Evolutionary conservation across 2,797 vertebrate species (phyloP).

Genomic region (Sphenopsis melanotis): DNA sequence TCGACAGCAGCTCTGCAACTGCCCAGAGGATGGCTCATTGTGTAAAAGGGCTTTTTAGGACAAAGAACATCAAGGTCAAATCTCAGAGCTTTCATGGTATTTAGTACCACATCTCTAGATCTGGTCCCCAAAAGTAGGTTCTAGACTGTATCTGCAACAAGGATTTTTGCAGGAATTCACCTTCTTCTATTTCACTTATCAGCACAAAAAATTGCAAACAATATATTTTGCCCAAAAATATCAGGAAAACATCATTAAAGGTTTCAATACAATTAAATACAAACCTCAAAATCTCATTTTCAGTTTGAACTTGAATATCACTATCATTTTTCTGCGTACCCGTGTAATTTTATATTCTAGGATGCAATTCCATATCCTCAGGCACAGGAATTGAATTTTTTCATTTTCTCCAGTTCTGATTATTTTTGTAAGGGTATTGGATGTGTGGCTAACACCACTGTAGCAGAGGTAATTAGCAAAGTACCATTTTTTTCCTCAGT

Average conservation of each 20-base stretch:
- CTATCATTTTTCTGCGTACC: background rate
- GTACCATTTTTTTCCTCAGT: background rate
- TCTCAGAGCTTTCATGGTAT: background rate
- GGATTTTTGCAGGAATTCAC: background rate
- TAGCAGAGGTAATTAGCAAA: background rate
- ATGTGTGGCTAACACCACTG: background rate
- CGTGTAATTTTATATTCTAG: background rate
- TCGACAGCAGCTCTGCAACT: background rate
- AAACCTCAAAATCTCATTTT: background rate
- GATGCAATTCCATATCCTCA: background rate
- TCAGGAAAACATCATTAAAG: background rate
- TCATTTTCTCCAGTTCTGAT: background rate
- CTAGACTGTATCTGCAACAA: background rate
- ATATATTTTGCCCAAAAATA: background rate
- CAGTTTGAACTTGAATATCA: background rate
- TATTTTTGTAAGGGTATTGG: background rate
- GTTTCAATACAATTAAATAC: background rate
- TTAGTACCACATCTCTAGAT: background rate
- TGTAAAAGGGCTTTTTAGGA: background rate
- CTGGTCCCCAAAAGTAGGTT: background rate
- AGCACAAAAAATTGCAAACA: background rate
- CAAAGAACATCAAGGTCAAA: background rate
- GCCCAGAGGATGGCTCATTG: rapidly evolving
- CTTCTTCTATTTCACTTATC: background rate
- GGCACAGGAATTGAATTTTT: background rate